Percentiles rank a stretch among this genome's conserved stretches.
Evolutionary conservation across 2,888 invertebrate species (phyloP).

Genomic region (Drosophila suboccidentalis): DNA sequence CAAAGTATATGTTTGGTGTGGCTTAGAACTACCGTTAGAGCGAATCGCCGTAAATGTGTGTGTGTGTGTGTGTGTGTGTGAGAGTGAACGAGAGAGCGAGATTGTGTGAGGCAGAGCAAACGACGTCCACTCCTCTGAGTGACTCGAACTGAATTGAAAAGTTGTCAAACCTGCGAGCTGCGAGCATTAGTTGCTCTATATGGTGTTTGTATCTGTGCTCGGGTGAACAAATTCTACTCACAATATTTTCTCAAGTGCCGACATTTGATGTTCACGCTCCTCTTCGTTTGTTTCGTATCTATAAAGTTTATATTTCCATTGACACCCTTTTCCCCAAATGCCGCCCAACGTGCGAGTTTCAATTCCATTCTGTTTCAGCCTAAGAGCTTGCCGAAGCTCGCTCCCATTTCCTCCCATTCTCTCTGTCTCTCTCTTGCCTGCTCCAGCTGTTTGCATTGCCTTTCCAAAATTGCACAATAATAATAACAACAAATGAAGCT

Average conservation of each 20-base stretch:
- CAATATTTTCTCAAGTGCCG: conserved; percentile 50
- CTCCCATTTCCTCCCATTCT: conserved; percentile 7
- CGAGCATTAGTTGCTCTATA: conserved; percentile 25
- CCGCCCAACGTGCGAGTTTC: conserved; percentile 42
- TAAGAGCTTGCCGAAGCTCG: conserved; percentile 33
- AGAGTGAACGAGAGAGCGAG: conserved; percentile 5
- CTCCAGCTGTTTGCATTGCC: conserved; percentile 65
- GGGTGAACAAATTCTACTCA: conserved; percentile 45
- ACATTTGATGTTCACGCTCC: conserved; percentile 42
- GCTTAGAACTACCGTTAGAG: conserved; percentile 7
- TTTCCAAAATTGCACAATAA: conserved; percentile 48
- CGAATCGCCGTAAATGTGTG: neutral
- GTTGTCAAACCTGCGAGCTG: conserved; percentile 41
- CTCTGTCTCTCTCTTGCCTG: conserved; percentile 17
- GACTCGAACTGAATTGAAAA: conserved; percentile 83
- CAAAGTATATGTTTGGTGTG: conserved; percentile 7
- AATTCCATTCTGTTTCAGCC: conserved; percentile 35
- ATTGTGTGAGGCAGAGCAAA: conserved; percentile 9
- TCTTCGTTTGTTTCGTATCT: conserved; percentile 51
- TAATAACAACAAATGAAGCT: conserved; percentile 54
- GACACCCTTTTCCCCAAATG: conserved; percentile 74
- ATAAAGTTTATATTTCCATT: conserved; percentile 76
- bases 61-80: conserved; percentile 1
- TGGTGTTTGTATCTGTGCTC: conserved; percentile 9
- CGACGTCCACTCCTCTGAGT: conserved; percentile 75